These are phyloP conservation scores for Rhipidura dahli DNA, from an alignment of 2,113 vertebrate species.

Conservation along the genomic window DNA sequence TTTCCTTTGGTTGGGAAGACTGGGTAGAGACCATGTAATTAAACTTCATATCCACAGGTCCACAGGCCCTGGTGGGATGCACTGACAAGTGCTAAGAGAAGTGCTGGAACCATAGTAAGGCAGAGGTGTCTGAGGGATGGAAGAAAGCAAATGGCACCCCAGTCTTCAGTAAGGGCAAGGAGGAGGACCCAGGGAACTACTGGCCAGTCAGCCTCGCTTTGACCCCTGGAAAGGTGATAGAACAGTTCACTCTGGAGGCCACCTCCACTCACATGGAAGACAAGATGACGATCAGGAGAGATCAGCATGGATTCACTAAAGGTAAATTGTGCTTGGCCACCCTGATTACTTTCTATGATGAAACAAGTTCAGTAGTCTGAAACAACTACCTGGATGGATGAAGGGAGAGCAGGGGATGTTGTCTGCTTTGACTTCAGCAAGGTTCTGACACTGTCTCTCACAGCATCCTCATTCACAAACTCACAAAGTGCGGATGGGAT, in stretches of 20 bases:
- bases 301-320: not conserved
- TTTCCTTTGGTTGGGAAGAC: not conserved
- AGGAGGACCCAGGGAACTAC: not conserved
- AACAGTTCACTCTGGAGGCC: not conserved
- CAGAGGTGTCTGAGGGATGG: not conserved
- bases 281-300: not conserved
- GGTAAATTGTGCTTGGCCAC: not conserved
- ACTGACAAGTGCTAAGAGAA: not conserved
- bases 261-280: not conserved
- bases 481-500: not conserved
- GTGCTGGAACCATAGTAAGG: not conserved
- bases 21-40: not conserved
- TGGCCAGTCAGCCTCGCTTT: not conserved
- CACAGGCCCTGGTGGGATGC: not conserved
- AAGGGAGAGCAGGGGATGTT: not conserved
- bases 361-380: not conserved
- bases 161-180: not conserved
- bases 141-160: not conserved
- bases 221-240: not conserved
- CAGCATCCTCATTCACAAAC: not conserved
- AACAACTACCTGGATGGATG: not conserved
- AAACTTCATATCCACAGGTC: not conserved
- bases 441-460: not conserved
- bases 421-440: not conserved
- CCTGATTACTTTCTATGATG: not conserved